Evolutionary conservation across 1,140 invertebrate species (phyloP).

Genomic region (Stenopsyche tienmushanensis): DNA sequence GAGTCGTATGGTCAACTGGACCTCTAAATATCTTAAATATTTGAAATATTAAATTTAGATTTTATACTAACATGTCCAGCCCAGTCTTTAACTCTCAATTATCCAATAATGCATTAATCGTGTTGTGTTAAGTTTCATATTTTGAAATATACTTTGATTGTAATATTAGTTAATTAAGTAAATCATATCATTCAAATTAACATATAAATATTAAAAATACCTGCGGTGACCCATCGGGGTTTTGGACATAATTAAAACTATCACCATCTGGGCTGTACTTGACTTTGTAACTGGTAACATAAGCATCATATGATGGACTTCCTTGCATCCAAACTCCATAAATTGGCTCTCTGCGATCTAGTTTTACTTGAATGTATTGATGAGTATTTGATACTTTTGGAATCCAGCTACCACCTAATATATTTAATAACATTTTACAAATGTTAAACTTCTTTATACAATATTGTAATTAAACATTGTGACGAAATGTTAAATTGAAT

Average conservation of each 20-base stretch:
- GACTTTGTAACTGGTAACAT: slow-evolving; percentile 73
- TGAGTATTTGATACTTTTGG: slow-evolving; percentile 57
- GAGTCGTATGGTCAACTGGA: slow-evolving; percentile 61
- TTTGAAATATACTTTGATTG: background rate
- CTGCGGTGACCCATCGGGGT: slow-evolving; percentile 46
- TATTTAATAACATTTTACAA: background rate
- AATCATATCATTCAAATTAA: background rate
- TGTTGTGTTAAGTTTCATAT: background rate
- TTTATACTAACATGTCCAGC: background rate
- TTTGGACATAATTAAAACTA: slow-evolving; percentile 56
- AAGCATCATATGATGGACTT: slow-evolving; percentile 64
- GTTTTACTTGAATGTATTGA: slow-evolving; percentile 71
- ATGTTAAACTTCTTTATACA: background rate
- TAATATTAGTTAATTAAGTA: background rate
- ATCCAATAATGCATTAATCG: too few relatives aligned
- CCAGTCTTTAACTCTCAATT: too few relatives aligned
- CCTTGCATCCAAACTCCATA: slow-evolving; percentile 74
- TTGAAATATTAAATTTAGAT: slow-evolving; percentile 23
- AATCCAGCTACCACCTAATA: slow-evolving; percentile 63
- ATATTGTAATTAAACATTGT: background rate
- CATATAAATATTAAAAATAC: slow-evolving; percentile 40
- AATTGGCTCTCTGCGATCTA: slow-evolving; percentile 62
- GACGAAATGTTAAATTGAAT: too few relatives aligned
- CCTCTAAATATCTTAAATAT: slow-evolving; percentile 67
- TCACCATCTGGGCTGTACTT: slow-evolving; percentile 67